phyloP scores from a whole-genome alignment of 2,888 invertebrate species.

The Augiades crinisus region DNA sequence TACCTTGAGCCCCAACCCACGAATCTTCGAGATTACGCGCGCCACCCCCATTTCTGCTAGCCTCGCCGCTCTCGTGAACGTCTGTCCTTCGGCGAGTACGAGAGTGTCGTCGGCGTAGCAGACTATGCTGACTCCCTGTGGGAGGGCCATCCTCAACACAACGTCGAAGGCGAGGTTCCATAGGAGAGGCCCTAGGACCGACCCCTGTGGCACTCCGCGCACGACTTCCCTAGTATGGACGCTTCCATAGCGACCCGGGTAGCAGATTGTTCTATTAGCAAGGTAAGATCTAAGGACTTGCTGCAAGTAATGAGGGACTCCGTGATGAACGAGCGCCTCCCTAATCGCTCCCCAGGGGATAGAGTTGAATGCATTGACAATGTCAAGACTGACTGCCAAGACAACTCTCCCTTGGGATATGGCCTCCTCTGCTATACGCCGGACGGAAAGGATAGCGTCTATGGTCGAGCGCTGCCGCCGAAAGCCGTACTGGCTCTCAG shows the following conservation, averaged over 20 bases:
- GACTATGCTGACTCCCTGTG: background rate
- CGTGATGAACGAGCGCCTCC: slow-evolving; percentile 31
- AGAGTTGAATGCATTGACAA: slow-evolving; percentile 36
- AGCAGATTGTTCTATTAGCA: slow-evolving; percentile 7
- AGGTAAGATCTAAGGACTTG: slow-evolving; percentile 26
- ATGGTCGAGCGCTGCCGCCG: background rate
- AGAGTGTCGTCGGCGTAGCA: slow-evolving; percentile 34
- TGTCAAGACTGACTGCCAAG: slow-evolving; percentile 33
- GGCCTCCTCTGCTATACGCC: background rate
- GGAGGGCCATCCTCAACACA: slow-evolving; percentile 12
- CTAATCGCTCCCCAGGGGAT: slow-evolving; percentile 34
- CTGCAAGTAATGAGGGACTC: slow-evolving; percentile 29
- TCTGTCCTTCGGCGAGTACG: slow-evolving; percentile 14
- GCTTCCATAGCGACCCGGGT: background rate
- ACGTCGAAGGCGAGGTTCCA: slow-evolving; percentile 34
- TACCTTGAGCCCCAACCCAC: slow-evolving; percentile 17
- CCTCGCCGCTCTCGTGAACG: slow-evolving; percentile 4
- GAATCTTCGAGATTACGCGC: slow-evolving; percentile 16
- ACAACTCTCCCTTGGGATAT: slow-evolving; percentile 13
- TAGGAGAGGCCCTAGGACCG: slow-evolving; percentile 30
- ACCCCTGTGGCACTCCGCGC: slow-evolving; percentile 25
- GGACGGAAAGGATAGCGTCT: background rate
- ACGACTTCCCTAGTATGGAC: background rate
- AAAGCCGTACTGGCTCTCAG: background rate
- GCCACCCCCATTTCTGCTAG: slow-evolving; percentile 26